Conservation (phyloP, 2,888 invertebrate genomes). For the Merodon equestris region DNA sequence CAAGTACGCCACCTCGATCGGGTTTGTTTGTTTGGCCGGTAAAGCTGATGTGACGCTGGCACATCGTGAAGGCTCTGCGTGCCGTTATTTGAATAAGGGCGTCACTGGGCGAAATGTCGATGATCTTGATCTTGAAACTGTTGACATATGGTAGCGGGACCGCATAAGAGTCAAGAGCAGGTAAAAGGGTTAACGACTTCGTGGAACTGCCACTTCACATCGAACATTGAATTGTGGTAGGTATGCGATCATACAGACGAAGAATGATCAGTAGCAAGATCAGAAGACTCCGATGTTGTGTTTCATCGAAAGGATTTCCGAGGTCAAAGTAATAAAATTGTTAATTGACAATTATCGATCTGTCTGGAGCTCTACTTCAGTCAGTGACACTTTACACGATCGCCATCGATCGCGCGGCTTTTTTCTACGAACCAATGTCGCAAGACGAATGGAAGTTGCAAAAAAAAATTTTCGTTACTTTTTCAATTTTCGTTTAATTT, state of each 20-base stretch:
- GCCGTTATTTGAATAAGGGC: constrained; percentile 47
- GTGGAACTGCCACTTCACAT: constrained; percentile 6
- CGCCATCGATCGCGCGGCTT: too few relatives aligned
- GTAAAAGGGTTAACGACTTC: constrained; percentile 22
- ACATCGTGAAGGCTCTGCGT: constrained; percentile 35
- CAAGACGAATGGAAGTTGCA: too few relatives aligned
- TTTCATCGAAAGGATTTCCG: too few relatives aligned
- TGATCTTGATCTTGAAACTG: constrained; percentile 62
- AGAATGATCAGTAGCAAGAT: too few relatives aligned
- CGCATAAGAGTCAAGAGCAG: constrained; percentile 26
- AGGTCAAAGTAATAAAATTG: too few relatives aligned
- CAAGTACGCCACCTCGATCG: constrained; percentile 61
- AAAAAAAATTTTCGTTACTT: background rate
- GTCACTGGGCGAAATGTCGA: constrained; percentile 30
- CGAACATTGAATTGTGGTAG: constrained; percentile 34
- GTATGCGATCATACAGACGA: background rate
- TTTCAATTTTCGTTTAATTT: constrained; percentile 41
- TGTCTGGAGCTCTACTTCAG: too few relatives aligned
- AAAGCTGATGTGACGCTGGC: constrained; percentile 39
- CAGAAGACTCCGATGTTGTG: too few relatives aligned
- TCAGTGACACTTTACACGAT: too few relatives aligned
- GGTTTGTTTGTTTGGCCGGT: constrained; percentile 53
- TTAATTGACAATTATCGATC: too few relatives aligned
- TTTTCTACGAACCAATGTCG: too few relatives aligned
- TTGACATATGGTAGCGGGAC: constrained; percentile 26